Base-by-base conservation (phyloP, 2,888 invertebrate genomes). In the Sympetrum striolatum region DNA sequence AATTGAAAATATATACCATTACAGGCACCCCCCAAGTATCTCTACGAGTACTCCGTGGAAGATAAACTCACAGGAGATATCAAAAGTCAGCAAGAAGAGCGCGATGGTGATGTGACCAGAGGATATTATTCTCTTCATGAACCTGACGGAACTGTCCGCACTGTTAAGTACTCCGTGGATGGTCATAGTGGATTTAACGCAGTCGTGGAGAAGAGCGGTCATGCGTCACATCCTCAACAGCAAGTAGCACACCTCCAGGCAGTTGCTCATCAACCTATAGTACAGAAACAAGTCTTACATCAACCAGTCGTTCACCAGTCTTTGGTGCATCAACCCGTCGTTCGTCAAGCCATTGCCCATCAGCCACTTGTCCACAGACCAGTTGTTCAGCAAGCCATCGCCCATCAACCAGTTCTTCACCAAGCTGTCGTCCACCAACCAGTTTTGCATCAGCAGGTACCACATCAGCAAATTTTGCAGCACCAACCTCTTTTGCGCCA, bases 181-280 rank as follows among this genome's bases (percentile, higher is more conserved):
- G 60, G 37, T 2, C 86, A 86, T 39, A 86, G 60, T n/a, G 86
- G 86, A 60, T 86, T 86, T 37, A 86, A 86, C 86, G 86, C 86
- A 35, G 86, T 86, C n/a, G 86, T 86, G 60, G 58, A 60, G 35
- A 86, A 60, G 60, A 86, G 37, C 37, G 86, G 86, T 1, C 86
- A 58, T 22, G 22, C 86, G 25, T 37, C 60, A 22, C 86, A 86
- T 48, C 80, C 48, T 22, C 90, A 86, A 10, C 73, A 73, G 25
- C 3, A 12, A 12, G 73, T 14, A 12, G 81, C 53, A 1, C 81
- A 82, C 53, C 25, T 25, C 18, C 73, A 73, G 25, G 25, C 73
- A n/a, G 73, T 73, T 18, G 73, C 53, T 53, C 53, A 53, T 18
- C 53, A 53, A 18, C 53, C 53, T 2, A 18, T 53, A 18, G 53